Evolutionary conservation across 2,797 vertebrate species (phyloP).

Genomic region (Sebastes alutus): DNA sequence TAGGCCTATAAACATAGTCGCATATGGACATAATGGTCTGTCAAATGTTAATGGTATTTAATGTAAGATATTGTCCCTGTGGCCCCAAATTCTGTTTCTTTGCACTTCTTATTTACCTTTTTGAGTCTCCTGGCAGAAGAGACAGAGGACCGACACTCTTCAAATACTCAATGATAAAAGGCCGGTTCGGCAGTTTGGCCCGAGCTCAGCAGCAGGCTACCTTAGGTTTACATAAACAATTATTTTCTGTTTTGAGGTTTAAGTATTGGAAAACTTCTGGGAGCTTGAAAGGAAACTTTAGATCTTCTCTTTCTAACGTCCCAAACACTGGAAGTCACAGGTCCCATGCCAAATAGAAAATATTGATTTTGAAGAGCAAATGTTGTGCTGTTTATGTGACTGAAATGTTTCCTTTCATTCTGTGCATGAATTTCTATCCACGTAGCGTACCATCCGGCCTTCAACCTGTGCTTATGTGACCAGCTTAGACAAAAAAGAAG

Average conservation of each 20-base stretch:
- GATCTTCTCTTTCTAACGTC: not conserved
- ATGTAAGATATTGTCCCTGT: not conserved
- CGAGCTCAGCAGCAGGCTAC: not conserved
- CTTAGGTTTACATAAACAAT: not conserved
- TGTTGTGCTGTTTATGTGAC: not conserved
- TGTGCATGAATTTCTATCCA: not conserved
- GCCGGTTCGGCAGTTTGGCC: not conserved
- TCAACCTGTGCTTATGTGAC: not conserved
- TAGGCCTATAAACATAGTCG: no score
- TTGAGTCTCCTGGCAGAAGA: not conserved
- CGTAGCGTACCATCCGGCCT: not conserved
- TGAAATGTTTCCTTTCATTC: not conserved
- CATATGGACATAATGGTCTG: not conserved
- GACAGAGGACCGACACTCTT: no score
- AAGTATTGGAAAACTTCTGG: not conserved
- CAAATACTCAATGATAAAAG: not conserved
- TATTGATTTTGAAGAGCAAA: constrained; percentile 7
- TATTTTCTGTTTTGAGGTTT: not conserved
- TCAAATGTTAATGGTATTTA: not conserved
- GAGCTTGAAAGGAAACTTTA: not conserved
- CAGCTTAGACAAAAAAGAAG: not conserved
- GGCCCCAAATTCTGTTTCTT: not conserved
- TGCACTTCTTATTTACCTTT: not conserved
- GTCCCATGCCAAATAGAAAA: not conserved
- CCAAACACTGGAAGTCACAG: not conserved